phyloP scores from a whole-genome alignment of 2,888 invertebrate species.

The Synanthedon myopaeformis region DNA sequence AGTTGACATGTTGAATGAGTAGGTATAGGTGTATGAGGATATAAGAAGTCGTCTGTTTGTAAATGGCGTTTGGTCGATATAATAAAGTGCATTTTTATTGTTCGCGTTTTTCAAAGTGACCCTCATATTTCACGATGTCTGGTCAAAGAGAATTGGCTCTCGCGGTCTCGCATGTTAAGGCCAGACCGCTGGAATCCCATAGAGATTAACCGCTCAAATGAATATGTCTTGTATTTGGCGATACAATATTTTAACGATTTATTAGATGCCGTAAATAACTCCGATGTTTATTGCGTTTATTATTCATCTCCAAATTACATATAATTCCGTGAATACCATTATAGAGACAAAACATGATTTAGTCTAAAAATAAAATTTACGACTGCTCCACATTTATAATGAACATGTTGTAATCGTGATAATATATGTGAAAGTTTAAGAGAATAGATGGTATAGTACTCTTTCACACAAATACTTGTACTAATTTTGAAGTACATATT shows the following conservation, averaged over 20 bases:
- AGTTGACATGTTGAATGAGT: not conserved
- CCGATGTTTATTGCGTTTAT: not conserved
- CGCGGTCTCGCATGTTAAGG: slow-evolving; percentile 22
- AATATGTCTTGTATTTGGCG: slow-evolving; percentile 14
- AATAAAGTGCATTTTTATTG: slow-evolving; percentile 38
- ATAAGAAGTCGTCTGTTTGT: not conserved
- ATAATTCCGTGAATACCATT: no score
- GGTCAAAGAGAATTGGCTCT: slow-evolving; percentile 39
- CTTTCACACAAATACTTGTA: no score
- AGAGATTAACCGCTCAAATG: slow-evolving; percentile 14
- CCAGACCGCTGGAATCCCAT: slow-evolving; percentile 21
- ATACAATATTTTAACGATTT: slow-evolving; percentile 17
- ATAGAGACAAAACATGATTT: no score
- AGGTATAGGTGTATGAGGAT: not conserved
- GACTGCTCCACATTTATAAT: no score
- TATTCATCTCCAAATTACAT: no score
- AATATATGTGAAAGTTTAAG: no score
- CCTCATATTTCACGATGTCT: slow-evolving; percentile 49
- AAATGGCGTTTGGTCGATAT: slow-evolving; percentile 19
- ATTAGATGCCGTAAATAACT: slow-evolving; percentile 15
- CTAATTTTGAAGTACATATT: no score
- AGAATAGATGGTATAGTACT: no score
- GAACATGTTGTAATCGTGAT: no score
- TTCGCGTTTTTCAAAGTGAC: slow-evolving; percentile 29
- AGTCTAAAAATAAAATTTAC: no score